Conservation (phyloP, 2,113 vertebrate species). For the Zonotrichia leucophrys region DNA sequence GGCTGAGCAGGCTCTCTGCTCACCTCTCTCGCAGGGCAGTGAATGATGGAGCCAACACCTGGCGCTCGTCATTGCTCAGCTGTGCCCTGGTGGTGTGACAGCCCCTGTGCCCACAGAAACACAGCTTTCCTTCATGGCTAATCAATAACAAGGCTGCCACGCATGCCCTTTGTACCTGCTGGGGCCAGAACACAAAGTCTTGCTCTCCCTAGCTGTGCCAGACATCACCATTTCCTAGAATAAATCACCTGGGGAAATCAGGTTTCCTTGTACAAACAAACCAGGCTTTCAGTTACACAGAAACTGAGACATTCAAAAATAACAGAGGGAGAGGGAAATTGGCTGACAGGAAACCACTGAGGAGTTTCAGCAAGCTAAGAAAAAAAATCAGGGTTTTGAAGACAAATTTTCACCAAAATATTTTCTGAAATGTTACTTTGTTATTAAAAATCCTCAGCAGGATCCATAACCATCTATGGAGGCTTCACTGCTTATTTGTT, state of each 20-base stretch:
- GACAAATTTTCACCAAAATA: neutral
- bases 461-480: neutral
- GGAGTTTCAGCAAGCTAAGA: neutral
- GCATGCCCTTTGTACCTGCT: neutral
- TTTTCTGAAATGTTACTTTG: neutral
- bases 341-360: neutral
- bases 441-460: neutral
- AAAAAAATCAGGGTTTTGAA: neutral
- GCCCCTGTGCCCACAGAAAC: neutral
- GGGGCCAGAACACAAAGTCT: constrained; percentile 3
- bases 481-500: neutral
- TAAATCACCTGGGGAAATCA: constrained; percentile 13
- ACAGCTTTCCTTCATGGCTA: neutral
- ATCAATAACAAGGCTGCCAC: constrained; percentile 7
- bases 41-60: neutral
- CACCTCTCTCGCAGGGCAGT: neutral
- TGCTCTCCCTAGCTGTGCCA: neutral
- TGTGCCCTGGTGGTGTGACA: neutral
- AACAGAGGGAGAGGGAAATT: neutral
- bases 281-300: constrained; percentile 12
- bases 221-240: constrained; percentile 32
- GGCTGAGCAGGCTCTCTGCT: neutral
- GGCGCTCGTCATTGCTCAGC: neutral
- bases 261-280: constrained; percentile 26
- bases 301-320: neutral